phyloP scores from a whole-genome alignment of 2,113 vertebrate species.

The Coracopsis vasa region DNA sequence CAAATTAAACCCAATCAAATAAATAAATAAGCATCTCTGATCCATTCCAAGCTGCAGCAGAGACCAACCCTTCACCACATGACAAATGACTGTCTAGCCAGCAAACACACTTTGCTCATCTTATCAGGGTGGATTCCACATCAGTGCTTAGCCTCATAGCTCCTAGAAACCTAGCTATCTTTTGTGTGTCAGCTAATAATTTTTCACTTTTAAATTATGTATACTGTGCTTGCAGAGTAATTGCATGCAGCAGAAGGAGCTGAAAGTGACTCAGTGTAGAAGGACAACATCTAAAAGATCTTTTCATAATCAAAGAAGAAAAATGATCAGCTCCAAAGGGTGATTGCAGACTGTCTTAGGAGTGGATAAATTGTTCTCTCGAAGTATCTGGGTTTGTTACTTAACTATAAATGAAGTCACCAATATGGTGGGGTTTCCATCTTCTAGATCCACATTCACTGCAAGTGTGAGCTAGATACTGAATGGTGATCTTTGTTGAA shows the following conservation, averaged over 20 bases:
- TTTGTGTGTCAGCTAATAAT: background rate
- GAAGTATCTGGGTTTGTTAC: background rate
- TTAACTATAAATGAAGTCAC: background rate
- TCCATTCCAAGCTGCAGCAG: background rate
- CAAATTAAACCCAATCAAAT: background rate
- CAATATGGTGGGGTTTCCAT: fast-evolving
- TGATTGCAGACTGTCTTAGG: background rate
- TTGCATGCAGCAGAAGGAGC: background rate
- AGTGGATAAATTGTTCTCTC: background rate
- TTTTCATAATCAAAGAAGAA: background rate
- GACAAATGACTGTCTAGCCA: background rate
- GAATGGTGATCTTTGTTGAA: background rate
- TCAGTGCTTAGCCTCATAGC: background rate
- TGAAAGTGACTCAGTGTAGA: background rate
- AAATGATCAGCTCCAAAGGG: background rate
- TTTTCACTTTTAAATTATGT: background rate
- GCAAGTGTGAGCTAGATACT: background rate
- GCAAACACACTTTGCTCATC: background rate
- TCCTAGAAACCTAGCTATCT: background rate
- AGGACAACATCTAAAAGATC: background rate
- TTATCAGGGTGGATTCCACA: background rate
- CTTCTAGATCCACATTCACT: background rate
- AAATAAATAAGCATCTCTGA: background rate
- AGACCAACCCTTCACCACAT: background rate
- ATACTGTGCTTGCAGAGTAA: background rate